Base-by-base conservation (phyloP, 2,888 invertebrate species). In the Tortrix viridana region DNA sequence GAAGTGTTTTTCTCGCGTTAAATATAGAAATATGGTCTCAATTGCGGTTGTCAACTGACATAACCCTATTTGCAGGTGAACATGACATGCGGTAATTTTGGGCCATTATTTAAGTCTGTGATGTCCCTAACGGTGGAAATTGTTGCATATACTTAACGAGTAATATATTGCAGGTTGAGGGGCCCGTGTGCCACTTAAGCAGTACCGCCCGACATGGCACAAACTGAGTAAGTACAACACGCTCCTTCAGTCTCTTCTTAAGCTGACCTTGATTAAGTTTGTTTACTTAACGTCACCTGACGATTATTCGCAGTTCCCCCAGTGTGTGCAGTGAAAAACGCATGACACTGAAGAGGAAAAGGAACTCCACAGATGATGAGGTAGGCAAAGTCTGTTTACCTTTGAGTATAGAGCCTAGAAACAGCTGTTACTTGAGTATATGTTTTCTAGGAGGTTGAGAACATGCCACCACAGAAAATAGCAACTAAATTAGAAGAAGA, bases 11-110 rank as follows among this genome's bases (percentile, higher is more conserved):
- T 66, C 73, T 71, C 68, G 65, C 16, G 74, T 75, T 79, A 78
- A 74, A 77, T 77, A 78, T 72, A 73, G 72, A 75, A 82, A 81
- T 84, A 75, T 80, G 81, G 73, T 79, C 80, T 81, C 77, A 84
- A 87, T 82, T 78, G 76, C 75, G 82, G 84, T 88, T 84, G 89
- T 86, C 89, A 88, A 90, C 82, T 87, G 88, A 92, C 92, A 92
- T 92, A 92, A 92, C 92, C 92, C 92, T 90, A 91, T 90, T 91
- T 88, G 82, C 81, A 79, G 82, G 78, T 86, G 81, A 82, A 84
- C 84, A 86, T 89, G 92, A 91, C 91, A 91, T 92, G 92, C 88
- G 92, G 91, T 90, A 86, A 86, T 86, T 87, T 87, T 79, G 77
- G 79, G 77, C 75, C 74, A 77, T 77, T 79, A 74, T 71, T 72